Conservation (phyloP, 2,797 vertebrate species). For the Hemitrygon akajei region DNA sequence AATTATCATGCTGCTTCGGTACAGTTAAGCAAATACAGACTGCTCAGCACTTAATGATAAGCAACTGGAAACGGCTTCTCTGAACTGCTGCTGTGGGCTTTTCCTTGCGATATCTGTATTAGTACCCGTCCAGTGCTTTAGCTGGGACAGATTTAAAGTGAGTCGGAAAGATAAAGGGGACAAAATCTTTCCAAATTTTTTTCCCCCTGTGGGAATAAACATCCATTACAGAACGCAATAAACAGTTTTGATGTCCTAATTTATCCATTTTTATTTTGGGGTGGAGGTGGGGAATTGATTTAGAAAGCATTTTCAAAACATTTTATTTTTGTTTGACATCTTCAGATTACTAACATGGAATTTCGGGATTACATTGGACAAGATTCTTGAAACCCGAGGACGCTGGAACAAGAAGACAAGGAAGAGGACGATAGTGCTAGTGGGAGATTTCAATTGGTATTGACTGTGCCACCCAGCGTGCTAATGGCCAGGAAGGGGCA, state of each 20-base stretch:
- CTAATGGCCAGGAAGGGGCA: too few relatives aligned
- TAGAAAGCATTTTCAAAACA: background rate
- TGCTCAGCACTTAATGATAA: slow-evolving; percentile 64
- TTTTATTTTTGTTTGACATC: background rate
- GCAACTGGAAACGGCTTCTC: slow-evolving; percentile 49
- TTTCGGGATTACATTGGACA: background rate
- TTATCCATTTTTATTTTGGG: background rate
- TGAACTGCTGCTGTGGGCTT: slow-evolving; percentile 39
- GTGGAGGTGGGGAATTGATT: background rate
- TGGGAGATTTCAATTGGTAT: too few relatives aligned
- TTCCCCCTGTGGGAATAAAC: background rate
- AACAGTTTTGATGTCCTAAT: background rate
- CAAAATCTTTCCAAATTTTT: background rate
- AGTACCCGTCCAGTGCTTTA: background rate
- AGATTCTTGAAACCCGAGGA: background rate
- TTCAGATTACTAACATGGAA: background rate
- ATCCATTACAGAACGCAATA: background rate
- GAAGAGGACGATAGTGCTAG: too few relatives aligned
- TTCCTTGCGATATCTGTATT: background rate
- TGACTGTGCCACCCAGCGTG: too few relatives aligned
- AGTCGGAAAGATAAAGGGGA: background rate
- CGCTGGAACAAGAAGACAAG: too few relatives aligned
- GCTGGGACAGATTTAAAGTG: background rate
- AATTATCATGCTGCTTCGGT: slow-evolving; percentile 61
- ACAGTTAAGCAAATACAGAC: slow-evolving; percentile 54